These are phyloP conservation scores for Pelobates cultripes DNA, from an alignment of 2,797 vertebrate genomes.

Conservation along the genomic window DNA sequence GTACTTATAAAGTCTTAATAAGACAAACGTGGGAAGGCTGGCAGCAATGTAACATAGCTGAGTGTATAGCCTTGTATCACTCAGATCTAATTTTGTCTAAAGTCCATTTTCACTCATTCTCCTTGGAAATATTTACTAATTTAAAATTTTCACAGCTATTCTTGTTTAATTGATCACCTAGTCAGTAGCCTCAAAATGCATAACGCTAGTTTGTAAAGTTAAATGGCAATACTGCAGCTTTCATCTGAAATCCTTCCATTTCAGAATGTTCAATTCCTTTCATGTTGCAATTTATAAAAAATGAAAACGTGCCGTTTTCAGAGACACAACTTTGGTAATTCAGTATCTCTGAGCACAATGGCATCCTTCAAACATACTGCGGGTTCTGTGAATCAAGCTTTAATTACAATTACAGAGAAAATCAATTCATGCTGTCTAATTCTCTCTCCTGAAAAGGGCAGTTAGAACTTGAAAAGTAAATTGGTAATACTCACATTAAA, in stretches of 20 bases:
- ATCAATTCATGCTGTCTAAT: neutral
- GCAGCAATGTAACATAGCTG: too few relatives aligned
- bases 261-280: neutral
- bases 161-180: too few relatives aligned
- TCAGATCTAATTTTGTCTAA: too few relatives aligned
- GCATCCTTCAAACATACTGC: neutral
- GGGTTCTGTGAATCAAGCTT: neutral
- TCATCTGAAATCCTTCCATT: neutral
- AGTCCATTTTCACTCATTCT: too few relatives aligned
- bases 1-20: too few relatives aligned
- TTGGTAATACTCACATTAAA: neutral
- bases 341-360: neutral
- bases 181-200: too few relatives aligned
- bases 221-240: neutral
- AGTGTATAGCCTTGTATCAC: too few relatives aligned
- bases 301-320: neutral
- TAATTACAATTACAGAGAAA: conserved; percentile 11
- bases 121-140: too few relatives aligned
- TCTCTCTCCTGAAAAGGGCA: neutral
- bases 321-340: neutral
- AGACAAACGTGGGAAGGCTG: too few relatives aligned
- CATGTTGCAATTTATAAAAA: neutral
- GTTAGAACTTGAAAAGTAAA: neutral
- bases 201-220: too few relatives aligned
- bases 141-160: too few relatives aligned